Percentiles rank a stretch among this genome's conserved stretches.
These are phyloP conservation scores for Lucilia sericata DNA, from an alignment of 1,140 invertebrate genomes.

Conservation along the genomic window DNA sequence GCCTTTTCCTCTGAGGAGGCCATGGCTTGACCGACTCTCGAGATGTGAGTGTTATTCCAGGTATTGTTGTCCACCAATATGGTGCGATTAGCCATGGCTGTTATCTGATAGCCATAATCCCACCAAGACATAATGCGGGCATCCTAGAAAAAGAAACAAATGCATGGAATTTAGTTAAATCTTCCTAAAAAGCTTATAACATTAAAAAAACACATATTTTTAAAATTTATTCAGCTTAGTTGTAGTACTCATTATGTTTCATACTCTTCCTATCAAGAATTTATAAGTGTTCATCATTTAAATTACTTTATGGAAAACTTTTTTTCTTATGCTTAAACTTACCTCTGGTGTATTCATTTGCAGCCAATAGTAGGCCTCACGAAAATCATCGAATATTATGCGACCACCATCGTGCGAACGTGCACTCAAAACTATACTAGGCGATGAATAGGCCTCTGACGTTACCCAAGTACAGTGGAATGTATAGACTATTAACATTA, in stretches of 20 bases:
- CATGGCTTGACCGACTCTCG: slow-evolving; percentile 97
- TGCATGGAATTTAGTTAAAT: background rate
- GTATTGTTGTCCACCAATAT: slow-evolving; percentile 99
- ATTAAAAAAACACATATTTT: background rate
- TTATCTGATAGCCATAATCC: slow-evolving; percentile 99
- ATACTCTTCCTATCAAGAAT: slow-evolving; percentile 56
- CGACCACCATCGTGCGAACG: slow-evolving; percentile 92
- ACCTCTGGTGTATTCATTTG: slow-evolving; percentile 95
- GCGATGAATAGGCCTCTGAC: slow-evolving; percentile 97
- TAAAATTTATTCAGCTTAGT: slow-evolving; percentile 45
- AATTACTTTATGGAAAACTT: background rate
- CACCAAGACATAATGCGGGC: slow-evolving; percentile 99
- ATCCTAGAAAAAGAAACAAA: slow-evolving; percentile 72
- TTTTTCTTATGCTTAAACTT: slow-evolving; percentile 49
- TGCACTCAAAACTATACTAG: slow-evolving; percentile 96
- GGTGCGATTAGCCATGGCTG: slow-evolving; percentile 98
- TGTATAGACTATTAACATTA: slow-evolving; percentile 91
- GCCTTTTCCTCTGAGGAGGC: slow-evolving; percentile 95
- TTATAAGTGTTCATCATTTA: slow-evolving; percentile 48
- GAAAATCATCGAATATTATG: slow-evolving; percentile 97
- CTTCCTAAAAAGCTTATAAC: background rate
- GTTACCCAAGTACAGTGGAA: slow-evolving; percentile 99
- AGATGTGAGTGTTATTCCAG: slow-evolving; percentile 99
- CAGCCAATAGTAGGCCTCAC: slow-evolving; percentile 98
- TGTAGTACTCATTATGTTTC: slow-evolving; percentile 51